phyloP scores from a whole-genome alignment of 2,888 invertebrate species.

The Idaea straminata region DNA sequence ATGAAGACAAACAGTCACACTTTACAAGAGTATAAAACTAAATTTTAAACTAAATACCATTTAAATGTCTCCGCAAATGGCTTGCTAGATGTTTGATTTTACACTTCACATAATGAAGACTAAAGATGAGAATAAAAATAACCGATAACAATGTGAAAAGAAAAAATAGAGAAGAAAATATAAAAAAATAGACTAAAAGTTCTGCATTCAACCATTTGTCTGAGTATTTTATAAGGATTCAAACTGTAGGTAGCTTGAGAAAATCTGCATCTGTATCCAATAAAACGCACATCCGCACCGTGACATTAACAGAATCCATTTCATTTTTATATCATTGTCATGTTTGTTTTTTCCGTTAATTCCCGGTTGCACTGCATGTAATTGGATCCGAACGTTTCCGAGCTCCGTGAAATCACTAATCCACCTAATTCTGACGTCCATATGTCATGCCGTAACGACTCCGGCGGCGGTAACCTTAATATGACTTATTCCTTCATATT shows the following conservation, averaged over 20 bases:
- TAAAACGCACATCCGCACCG: slow-evolving; percentile 41
- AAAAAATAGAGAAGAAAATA: no score
- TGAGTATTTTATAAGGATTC: no score
- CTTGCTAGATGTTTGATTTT: no score
- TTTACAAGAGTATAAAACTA: no score
- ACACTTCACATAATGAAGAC: no score
- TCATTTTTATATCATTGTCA: slow-evolving; percentile 59
- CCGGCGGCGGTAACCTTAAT: slow-evolving; percentile 40
- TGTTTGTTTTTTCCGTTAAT: slow-evolving; percentile 65
- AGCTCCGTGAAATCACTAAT: slow-evolving; percentile 78
- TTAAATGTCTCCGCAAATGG: no score
- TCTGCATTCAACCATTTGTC: no score
- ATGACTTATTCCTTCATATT: slow-evolving; percentile 30
- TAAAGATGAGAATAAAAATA: no score
- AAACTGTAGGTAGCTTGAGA: slow-evolving; percentile 2
- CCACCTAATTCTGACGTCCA: slow-evolving; percentile 79
- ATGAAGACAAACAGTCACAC: no score
- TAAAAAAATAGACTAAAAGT: no score
- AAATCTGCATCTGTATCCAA: slow-evolving; percentile 41
- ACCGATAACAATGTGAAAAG: no score
- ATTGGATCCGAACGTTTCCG: slow-evolving; percentile 70
- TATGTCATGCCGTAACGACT: slow-evolving; percentile 75
- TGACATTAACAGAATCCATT: slow-evolving; percentile 48
- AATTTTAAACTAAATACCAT: no score
- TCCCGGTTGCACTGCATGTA: slow-evolving; percentile 62